phyloP scores from a whole-genome alignment of 2,888 invertebrate genomes.

The Linnaemya tessellans region DNA sequence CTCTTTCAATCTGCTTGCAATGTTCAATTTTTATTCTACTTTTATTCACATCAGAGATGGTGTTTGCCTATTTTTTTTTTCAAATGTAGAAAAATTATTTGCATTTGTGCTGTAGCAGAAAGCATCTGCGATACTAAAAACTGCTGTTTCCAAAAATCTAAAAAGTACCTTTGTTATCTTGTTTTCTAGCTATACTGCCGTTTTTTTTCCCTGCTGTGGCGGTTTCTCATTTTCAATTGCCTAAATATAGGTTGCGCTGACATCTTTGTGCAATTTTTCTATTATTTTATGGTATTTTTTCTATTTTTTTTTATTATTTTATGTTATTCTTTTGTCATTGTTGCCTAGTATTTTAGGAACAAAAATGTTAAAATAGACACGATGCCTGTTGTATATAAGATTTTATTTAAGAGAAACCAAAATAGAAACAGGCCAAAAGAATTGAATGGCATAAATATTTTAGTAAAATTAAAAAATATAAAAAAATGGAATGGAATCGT shows the following conservation, averaged over 20 bases:
- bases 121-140: background rate
- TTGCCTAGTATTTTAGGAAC: constrained; percentile 13
- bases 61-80: background rate
- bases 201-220: background rate
- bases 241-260: background rate
- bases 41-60: background rate
- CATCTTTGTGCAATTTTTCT: constrained; percentile 2
- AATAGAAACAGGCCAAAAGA: background rate
- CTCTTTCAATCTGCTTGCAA: background rate
- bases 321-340: background rate
- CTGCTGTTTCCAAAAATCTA: background rate
- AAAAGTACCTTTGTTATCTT: background rate
- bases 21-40: background rate
- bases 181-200: background rate
- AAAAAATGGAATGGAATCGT: background rate
- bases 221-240: constrained; percentile 15
- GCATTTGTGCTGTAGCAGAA: background rate
- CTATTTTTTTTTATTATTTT: constrained; percentile 25
- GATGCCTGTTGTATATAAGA: background rate
- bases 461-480: constrained; percentile 2
- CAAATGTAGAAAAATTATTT: background rate
- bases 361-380: constrained; percentile 10
- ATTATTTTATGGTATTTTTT: constrained; percentile 8
- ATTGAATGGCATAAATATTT: constrained; percentile 7
- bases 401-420: background rate